phyloP scores from a whole-genome alignment of 2,888 invertebrate species.

The Brenthis daphne region DNA sequence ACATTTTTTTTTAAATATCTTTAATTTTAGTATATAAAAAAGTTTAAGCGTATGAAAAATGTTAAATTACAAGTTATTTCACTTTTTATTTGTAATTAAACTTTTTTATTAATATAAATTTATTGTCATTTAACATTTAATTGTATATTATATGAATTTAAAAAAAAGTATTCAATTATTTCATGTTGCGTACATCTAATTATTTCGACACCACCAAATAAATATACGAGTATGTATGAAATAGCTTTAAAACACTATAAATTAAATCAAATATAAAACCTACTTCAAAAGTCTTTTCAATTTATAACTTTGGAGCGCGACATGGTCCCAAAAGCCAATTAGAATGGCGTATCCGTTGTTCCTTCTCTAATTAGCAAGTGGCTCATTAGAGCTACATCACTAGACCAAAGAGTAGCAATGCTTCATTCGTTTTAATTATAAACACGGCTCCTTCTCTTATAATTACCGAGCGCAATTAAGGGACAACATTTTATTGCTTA shows the following conservation, averaged over 20 bases:
- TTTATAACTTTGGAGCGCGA: slow-evolving; percentile 37
- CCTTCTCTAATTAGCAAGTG: slow-evolving; percentile 79
- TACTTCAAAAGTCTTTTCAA: slow-evolving; percentile 33
- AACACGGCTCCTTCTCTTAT: slow-evolving; percentile 70
- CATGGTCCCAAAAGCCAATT: slow-evolving; percentile 77
- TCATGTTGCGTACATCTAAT: background rate
- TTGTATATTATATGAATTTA: no score
- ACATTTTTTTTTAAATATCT: no score
- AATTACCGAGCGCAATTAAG: slow-evolving; percentile 73
- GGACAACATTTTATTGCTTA: slow-evolving; percentile 69
- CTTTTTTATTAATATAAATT: no score
- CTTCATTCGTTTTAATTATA: slow-evolving; percentile 80
- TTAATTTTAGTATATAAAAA: no score
- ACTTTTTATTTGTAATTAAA: no score
- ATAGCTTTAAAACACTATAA: background rate
- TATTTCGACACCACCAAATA: background rate
- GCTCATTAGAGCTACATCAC: slow-evolving; percentile 78
- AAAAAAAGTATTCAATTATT: no score
- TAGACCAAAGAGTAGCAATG: slow-evolving; percentile 65
- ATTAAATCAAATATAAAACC: slow-evolving; percentile 24
- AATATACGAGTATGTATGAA: background rate
- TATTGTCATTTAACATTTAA: no score
- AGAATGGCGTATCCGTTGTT: slow-evolving; percentile 78
- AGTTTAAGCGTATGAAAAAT: no score
- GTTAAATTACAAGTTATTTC: no score